These are phyloP conservation scores for Caligus rogercresseyi DNA, from an alignment of 1,140 invertebrate genomes.

Conservation along the genomic window DNA sequence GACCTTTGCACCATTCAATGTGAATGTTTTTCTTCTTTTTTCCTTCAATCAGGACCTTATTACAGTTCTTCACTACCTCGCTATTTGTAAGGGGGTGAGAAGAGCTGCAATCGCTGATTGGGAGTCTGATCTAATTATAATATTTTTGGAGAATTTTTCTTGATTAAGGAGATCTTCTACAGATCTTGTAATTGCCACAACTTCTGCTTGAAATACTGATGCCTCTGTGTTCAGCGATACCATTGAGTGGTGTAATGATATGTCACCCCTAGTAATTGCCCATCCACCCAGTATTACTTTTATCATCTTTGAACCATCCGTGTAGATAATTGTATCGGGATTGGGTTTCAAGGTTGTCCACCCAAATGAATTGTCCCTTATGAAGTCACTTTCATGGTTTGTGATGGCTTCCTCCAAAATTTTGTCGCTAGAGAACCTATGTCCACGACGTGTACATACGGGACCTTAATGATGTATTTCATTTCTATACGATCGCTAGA, in stretches of 20 bases:
- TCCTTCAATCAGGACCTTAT: not conserved
- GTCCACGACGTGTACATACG: too few species aligned
- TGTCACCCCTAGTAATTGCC: not conserved
- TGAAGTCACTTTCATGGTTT: not conserved
- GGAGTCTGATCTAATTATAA: not conserved
- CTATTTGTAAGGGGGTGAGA: not conserved
- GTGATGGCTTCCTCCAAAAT: not conserved
- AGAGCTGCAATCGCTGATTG: not conserved
- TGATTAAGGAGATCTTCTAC: not conserved
- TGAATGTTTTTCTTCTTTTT: not conserved
- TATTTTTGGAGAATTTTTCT: not conserved
- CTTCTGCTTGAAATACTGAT: not conserved
- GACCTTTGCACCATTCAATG: not conserved
- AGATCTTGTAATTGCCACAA: not conserved
- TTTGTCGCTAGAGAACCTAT: not conserved
- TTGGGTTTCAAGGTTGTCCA: too few species aligned
- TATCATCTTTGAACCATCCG: too few species aligned
- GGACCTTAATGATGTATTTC: too few species aligned
- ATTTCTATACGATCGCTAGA: too few species aligned
- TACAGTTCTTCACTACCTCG: not conserved
- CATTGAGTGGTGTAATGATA: not conserved
- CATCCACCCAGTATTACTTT: not conserved
- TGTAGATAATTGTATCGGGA: too few species aligned
- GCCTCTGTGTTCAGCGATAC: not conserved
- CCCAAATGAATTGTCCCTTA: not conserved